Conservation (phyloP, 1,140 invertebrate species). For the Steinernema khuongi region DNA sequence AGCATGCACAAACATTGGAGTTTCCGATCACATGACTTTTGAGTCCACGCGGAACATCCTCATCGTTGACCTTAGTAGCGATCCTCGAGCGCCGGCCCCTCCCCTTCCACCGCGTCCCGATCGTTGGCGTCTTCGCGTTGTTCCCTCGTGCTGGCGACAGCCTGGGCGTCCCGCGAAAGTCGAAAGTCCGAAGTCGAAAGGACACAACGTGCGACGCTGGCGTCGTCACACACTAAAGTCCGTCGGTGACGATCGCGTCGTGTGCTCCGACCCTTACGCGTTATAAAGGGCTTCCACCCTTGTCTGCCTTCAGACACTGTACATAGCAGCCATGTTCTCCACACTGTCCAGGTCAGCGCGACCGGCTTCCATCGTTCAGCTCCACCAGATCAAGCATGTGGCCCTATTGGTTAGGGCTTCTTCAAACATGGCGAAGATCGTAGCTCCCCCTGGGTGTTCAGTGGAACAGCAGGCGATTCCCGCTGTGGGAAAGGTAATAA, state of each 20-base stretch:
- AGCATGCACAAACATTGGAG: too few relatives aligned
- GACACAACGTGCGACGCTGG: background rate
- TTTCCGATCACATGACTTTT: too few relatives aligned
- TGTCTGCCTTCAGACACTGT: background rate
- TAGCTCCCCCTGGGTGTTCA: background rate
- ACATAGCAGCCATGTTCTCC: background rate
- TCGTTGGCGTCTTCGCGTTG: too few relatives aligned
- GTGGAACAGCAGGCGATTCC: background rate
- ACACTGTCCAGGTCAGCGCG: background rate
- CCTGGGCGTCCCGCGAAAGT: too few relatives aligned
- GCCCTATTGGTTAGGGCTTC: background rate
- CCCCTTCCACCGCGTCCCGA: too few relatives aligned
- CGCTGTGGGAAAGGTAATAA: background rate
- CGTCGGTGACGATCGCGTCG: background rate
- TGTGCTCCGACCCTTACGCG: background rate
- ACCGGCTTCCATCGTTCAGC: background rate
- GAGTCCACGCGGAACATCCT: too few relatives aligned
- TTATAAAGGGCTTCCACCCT: background rate
- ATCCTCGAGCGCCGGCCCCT: too few relatives aligned
- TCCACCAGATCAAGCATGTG: background rate
- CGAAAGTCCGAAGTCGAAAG: slow-evolving; percentile 12
- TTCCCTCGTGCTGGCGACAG: too few relatives aligned
- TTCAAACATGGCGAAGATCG: background rate
- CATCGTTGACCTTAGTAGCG: too few relatives aligned
- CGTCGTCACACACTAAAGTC: background rate